phyloP scores from a whole-genome alignment of 2,113 vertebrate genomes.

The Carassius gibelio region DNA sequence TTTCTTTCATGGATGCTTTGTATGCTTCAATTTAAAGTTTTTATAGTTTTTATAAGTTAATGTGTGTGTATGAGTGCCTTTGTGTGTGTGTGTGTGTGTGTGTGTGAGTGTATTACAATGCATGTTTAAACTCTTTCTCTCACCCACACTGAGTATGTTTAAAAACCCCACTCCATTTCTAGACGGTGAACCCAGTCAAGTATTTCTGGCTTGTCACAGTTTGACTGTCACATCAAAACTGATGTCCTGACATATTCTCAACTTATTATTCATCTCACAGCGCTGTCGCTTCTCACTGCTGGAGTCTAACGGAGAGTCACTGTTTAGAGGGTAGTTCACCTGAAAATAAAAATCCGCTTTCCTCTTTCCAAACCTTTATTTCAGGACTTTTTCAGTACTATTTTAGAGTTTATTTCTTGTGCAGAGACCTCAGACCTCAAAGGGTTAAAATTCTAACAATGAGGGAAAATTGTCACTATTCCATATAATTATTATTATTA shows the following conservation, averaged over 20 bases:
- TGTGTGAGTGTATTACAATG: not conserved
- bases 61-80: too few species aligned
- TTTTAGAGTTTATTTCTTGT: not conserved
- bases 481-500: not conserved
- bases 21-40: not conserved
- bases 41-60: too few species aligned
- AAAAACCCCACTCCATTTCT: not conserved
- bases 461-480: too few species aligned
- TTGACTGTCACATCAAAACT: not conserved
- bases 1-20: not conserved
- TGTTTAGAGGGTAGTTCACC: not conserved
- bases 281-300: not conserved
- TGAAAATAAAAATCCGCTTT: not conserved
- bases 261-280: not conserved
- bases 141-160: not conserved
- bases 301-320: not conserved
- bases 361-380: not conserved
- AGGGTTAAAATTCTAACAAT: too few species aligned
- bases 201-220: not conserved
- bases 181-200: not conserved
- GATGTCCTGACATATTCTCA: not conserved
- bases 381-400: too few species aligned
- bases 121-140: not conserved
- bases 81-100: too few species aligned
- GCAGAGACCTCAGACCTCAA: not conserved